Evolutionary conservation across 2,797 vertebrate genomes (phyloP).

Genomic region (Telmatherina bonti): DNA sequence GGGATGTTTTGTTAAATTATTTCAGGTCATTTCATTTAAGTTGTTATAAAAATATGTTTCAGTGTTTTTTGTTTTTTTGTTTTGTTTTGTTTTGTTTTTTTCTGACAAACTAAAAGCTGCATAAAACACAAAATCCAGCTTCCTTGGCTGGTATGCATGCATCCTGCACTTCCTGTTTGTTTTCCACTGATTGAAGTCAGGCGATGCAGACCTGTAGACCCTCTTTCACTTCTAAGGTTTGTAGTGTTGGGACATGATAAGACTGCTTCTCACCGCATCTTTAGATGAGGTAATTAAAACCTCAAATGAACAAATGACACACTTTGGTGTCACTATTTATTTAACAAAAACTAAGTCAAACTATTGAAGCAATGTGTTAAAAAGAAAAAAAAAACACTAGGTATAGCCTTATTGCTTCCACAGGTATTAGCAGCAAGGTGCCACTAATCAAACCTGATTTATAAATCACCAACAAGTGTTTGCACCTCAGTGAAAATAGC

Average conservation of each 20-base stretch:
- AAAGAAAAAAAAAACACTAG: too few species aligned
- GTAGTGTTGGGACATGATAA: too few species aligned
- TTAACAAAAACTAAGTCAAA: neutral
- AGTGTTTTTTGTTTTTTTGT: neutral
- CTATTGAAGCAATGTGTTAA: too few species aligned
- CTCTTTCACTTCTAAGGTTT: neutral
- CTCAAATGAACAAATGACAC: neutral
- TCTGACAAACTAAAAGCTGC: neutral
- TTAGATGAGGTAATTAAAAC: neutral
- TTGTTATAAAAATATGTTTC: neutral
- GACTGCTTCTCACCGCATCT: neutral
- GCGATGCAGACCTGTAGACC: neutral
- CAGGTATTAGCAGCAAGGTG: neutral
- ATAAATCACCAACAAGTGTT: too few species aligned
- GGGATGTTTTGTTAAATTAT: too few species aligned
- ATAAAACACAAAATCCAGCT: neutral
- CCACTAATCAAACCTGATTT: neutral
- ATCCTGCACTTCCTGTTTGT: conserved; percentile 7
- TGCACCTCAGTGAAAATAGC: neutral
- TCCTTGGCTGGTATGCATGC: neutral
- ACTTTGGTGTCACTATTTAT: neutral
- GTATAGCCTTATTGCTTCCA: neutral
- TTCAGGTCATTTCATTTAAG: conserved; percentile 5
- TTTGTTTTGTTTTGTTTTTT: neutral
- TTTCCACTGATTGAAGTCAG: conserved; percentile 4